Evolutionary conservation across 2,113 vertebrate species (phyloP), one percentile per base, ranked within the genome.

Genomic region (Petrocephalus microphthalmus): DNA sequence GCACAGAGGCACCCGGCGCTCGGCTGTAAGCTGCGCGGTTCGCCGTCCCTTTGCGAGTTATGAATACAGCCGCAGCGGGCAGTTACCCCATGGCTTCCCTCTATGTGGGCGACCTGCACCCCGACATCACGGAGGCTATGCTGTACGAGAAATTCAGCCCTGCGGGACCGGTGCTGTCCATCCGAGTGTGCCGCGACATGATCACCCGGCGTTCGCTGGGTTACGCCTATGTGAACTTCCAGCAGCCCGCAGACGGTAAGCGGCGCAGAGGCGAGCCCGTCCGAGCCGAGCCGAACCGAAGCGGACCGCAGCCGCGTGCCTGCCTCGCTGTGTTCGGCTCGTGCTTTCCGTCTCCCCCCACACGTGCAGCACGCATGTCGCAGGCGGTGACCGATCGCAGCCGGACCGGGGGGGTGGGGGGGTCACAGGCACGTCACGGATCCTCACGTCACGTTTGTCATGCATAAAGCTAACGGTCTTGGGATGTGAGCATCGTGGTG

Each of bases 91-190:
- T 99, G 98, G 98, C 98, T 64, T 99, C 98, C 91, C 97, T 99
- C 7, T 99, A 99, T 88, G 98, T 99, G 92, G 98, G 98, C 85
- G 98, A 99, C 93, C 96, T 99, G 95, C 98, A 99, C 96, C 96
- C 97, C 67, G 98, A 99, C 85, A 98, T 99, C 94, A 99, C 98
- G 47, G 98, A 99, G 95, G 98, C 98, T 88, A 98, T 99, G 98
- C 96, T 99, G 88, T 99, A 99, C 0, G 98, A 99, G 96, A 99
- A 99, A 95, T 99, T 99, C 95, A 99, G 98, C 93, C 98, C 98
- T 0, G 98, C 98, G 0, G 98, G 98, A 71, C 98, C 98, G n/a
- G 98, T 99, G 52, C 96, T 99, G 82, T 99, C 98, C 91, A 99
- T 99, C 93, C 97, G 98, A 89, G 98, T 99, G 64, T 99, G 98